Percentiles rank a stretch among this genome's conserved stretches.
phyloP scores from a whole-genome alignment of 2,888 invertebrate genomes.

The Drosophila mimetica region DNA sequence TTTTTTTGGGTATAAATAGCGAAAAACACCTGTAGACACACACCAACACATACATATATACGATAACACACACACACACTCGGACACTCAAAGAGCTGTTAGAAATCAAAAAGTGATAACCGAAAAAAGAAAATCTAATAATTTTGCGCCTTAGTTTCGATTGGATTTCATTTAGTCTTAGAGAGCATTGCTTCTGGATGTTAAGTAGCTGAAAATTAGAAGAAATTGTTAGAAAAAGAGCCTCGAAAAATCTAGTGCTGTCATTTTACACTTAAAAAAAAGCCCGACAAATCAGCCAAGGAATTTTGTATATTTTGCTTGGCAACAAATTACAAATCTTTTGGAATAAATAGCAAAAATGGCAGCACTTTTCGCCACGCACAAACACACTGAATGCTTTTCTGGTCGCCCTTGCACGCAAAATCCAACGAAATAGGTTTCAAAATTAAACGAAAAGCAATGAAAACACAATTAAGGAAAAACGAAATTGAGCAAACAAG shows the following conservation, averaged over 20 bases:
- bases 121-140: slow-evolving; percentile 5
- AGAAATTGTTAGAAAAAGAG: slow-evolving; percentile 22
- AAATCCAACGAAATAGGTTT: slow-evolving; percentile 48
- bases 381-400: slow-evolving; percentile 15
- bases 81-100: slow-evolving; percentile 35
- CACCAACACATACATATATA: slow-evolving; percentile 10
- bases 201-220: slow-evolving; percentile 21
- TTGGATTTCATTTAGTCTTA: slow-evolving; percentile 10
- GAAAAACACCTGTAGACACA: slow-evolving; percentile 38
- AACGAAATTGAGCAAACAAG: neutral
- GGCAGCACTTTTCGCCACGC: slow-evolving; percentile 4
- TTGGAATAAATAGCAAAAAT: neutral
- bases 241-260: slow-evolving; percentile 7
- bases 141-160: slow-evolving; percentile 6
- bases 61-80: slow-evolving; percentile 17
- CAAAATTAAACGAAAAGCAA: slow-evolving; percentile 37
- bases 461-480: neutral
- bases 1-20: slow-evolving; percentile 69
- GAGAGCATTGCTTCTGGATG: slow-evolving; percentile 18
- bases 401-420: slow-evolving; percentile 23
- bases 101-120: slow-evolving; percentile 43
- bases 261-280: neutral
- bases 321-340: neutral
- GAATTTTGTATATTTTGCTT: neutral
- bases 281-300: neutral